Percentiles rank a stretch among this genome's conserved stretches.
Conservation (phyloP, 2,113 vertebrate genomes). For the Ciconia maguari region DNA sequence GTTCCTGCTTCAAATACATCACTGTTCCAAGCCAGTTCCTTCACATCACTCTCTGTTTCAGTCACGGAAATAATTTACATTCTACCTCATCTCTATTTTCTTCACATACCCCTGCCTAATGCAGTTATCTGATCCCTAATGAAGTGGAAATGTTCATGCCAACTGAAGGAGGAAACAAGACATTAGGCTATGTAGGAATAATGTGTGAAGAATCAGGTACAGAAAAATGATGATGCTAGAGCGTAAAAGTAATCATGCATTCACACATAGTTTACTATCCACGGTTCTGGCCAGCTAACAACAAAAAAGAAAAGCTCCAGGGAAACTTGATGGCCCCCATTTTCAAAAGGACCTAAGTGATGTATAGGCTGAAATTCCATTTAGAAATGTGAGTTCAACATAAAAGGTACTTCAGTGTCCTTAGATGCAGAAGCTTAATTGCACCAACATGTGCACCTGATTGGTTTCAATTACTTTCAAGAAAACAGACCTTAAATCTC, state of each 20-base stretch:
- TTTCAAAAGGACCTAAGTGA: not conserved
- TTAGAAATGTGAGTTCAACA: not conserved
- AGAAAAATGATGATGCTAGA: not conserved
- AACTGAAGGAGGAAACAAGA: not conserved
- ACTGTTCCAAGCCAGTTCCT: not conserved
- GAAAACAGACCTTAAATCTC: not conserved
- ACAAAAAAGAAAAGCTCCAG: not conserved
- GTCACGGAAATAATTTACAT: not conserved
- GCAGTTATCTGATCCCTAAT: not conserved
- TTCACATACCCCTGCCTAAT: not conserved
- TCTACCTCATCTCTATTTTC: not conserved
- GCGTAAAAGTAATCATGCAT: not conserved
- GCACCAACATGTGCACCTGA: not conserved
- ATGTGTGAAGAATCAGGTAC: not conserved
- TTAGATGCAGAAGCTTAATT: not conserved
- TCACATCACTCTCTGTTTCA: not conserved
- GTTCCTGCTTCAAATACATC: not conserved
- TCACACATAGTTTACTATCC: not conserved
- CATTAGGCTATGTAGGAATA: not conserved
- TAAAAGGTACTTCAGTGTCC: not conserved
- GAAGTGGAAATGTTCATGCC: not conserved
- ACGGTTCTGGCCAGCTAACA: not conserved
- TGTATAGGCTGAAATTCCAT: not conserved
- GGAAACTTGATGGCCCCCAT: not conserved
- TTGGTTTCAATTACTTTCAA: not conserved